Conservation (phyloP, 2,888 invertebrate species). For the Drosophila siamana region DNA sequence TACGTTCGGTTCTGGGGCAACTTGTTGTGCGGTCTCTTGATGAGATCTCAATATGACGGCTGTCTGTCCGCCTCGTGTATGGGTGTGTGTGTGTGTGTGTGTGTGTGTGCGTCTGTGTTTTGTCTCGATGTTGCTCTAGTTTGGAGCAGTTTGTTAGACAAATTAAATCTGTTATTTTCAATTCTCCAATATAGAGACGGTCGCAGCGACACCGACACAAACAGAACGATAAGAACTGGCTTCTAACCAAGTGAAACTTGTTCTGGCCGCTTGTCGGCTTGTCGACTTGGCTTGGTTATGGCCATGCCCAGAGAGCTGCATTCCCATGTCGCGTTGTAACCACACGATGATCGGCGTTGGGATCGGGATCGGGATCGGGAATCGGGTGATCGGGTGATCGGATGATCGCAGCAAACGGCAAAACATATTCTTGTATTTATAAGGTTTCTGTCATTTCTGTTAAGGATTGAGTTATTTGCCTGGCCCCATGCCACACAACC, state of each 20-base stretch:
- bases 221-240: constrained; percentile 40
- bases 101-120: constrained; percentile 33
- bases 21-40: constrained; percentile 77
- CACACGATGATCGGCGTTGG: constrained; percentile 68
- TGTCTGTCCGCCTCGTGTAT: constrained; percentile 46
- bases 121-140: constrained; percentile 1
- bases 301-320: constrained; percentile 64
- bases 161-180: constrained; percentile 78
- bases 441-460: constrained; percentile 78
- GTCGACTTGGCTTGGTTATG: constrained; percentile 47
- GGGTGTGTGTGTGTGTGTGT: no score
- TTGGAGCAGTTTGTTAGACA: constrained; percentile 71
- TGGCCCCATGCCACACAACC: constrained; percentile 19
- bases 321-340: constrained; percentile 74
- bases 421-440: constrained; percentile 76
- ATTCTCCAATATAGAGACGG: constrained; percentile 47
- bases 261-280: constrained; percentile 41
- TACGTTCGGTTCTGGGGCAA: constrained; percentile 36
- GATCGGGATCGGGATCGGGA: constrained; percentile 42
- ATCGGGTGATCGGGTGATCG: constrained; percentile 34
- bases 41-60: constrained; percentile 80
- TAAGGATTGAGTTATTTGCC: constrained; percentile 79
- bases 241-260: constrained; percentile 73
- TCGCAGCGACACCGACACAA: neutral
- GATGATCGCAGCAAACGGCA: constrained; percentile 32